phyloP scores from a whole-genome alignment of 2,113 vertebrate genomes.

The Naja naja region DNA sequence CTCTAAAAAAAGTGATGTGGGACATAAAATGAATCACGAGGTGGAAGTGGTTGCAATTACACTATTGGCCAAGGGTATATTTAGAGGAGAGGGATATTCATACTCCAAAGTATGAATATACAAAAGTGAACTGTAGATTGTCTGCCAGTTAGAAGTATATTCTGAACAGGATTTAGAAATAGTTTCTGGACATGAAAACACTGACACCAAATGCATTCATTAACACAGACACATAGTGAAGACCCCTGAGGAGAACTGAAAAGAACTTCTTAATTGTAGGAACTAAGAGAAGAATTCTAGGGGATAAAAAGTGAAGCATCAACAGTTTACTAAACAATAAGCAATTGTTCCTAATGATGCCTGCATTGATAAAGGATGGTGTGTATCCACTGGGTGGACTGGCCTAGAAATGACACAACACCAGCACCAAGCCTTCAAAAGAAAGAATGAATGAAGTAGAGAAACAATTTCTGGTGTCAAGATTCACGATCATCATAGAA shows the following conservation, averaged over 20 bases:
- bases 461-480: conserved; percentile 16
- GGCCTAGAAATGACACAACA: conserved; percentile 33
- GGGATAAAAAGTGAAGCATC: conserved; percentile 25
- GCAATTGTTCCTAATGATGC: conserved; percentile 40
- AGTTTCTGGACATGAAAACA: conserved; percentile 9
- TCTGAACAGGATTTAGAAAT: neutral
- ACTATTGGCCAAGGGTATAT: conserved; percentile 8
- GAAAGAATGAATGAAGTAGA: conserved; percentile 13
- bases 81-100: neutral
- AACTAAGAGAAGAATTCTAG: conserved; percentile 42
- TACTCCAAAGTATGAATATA: neutral
- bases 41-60: neutral
- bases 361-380: conserved; percentile 48
- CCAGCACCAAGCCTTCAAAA: conserved; percentile 6
- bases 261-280: conserved; percentile 14
- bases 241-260: conserved; percentile 19
- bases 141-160: conserved; percentile 10
- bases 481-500: conserved; percentile 9
- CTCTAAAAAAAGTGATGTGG: conserved; percentile 30
- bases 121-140: neutral
- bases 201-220: conserved; percentile 6
- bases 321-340: conserved; percentile 39
- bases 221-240: conserved; percentile 41
- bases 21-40: neutral
- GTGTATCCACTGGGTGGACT: conserved; percentile 35